These are phyloP conservation scores for Lithobates pipiens DNA, from an alignment of 2,797 vertebrate genomes.

Conservation along the genomic window DNA sequence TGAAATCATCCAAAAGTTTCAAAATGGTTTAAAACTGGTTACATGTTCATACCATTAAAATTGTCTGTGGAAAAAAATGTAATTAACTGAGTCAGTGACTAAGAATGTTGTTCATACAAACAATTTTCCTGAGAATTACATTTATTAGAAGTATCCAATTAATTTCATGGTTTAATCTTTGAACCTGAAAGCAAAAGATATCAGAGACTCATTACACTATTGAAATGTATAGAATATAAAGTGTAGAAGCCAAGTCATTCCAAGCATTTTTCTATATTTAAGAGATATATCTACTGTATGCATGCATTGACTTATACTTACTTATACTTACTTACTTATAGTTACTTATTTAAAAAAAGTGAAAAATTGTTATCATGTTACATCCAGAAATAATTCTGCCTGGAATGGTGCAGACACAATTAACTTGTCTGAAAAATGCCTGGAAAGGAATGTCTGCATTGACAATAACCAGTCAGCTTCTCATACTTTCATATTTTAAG, in stretches of 20 bases:
- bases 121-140: slow-evolving; percentile 44
- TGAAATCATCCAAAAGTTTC: slow-evolving; percentile 4
- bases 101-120: slow-evolving; percentile 45
- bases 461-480: too few relatives aligned
- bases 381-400: too few relatives aligned
- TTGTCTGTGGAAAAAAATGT: slow-evolving; percentile 14
- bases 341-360: too few relatives aligned
- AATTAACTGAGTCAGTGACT: slow-evolving; percentile 53
- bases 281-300: not conserved
- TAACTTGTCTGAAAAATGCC: too few relatives aligned
- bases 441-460: too few relatives aligned
- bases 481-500: too few relatives aligned
- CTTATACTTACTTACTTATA: too few relatives aligned
- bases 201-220: slow-evolving; percentile 23
- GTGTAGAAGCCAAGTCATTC: not conserved
- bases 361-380: too few relatives aligned
- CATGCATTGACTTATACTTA: not conserved
- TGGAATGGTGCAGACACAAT: too few relatives aligned
- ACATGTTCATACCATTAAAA: slow-evolving; percentile 20
- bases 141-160: slow-evolving; percentile 49
- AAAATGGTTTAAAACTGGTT: slow-evolving; percentile 37
- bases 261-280: slow-evolving; percentile 1
- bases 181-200: slow-evolving; percentile 33
- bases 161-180: slow-evolving; percentile 47
- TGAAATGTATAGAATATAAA: slow-evolving; percentile 28